phyloP scores from a whole-genome alignment of 1,140 invertebrate genomes.

The Coelopa frigida region DNA sequence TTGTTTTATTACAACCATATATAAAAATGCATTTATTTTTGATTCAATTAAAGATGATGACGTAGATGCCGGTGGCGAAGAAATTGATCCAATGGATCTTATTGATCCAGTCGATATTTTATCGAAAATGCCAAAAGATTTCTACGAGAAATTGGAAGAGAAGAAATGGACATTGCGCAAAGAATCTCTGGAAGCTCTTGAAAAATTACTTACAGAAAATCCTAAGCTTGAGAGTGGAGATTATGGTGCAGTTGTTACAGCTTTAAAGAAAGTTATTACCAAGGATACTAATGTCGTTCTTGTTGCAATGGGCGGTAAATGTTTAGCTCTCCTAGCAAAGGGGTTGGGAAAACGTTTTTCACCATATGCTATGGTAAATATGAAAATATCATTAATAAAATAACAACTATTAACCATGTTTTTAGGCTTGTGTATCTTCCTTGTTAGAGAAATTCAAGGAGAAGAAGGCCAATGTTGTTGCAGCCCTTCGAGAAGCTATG shows the following conservation, averaged over 20 bases:
- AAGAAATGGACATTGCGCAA: slow-evolving; percentile 98
- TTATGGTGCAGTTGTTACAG: slow-evolving; percentile 82
- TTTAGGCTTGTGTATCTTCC: slow-evolving; percentile 61
- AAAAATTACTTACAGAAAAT: slow-evolving; percentile 67
- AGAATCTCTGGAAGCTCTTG: slow-evolving; percentile 76
- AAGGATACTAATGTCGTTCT: slow-evolving; percentile 96
- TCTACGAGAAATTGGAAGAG: slow-evolving; percentile 89
- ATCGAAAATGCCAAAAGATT: slow-evolving; percentile 88
- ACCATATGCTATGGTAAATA: slow-evolving; percentile 61
- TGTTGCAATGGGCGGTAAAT: slow-evolving; percentile 79
- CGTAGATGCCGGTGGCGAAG: slow-evolving; percentile 54
- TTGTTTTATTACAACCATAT: not conserved
- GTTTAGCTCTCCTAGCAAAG: slow-evolving; percentile 70
- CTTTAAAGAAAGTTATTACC: slow-evolving; percentile 84
- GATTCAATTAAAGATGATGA: slow-evolving; percentile 32
- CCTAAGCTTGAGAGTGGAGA: slow-evolving; percentile 87
- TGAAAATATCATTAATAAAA: not conserved
- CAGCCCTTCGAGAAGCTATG: slow-evolving; percentile 78
- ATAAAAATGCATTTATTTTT: too few species aligned
- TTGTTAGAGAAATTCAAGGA: slow-evolving; percentile 96
- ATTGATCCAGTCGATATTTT: slow-evolving; percentile 89
- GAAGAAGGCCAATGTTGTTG: slow-evolving; percentile 88
- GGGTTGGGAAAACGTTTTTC: slow-evolving; percentile 86
- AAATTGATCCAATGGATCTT: slow-evolving; percentile 86
- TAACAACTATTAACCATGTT: not conserved